Base-by-base conservation (phyloP, 1,140 invertebrate genomes). In the Cyphomyrmex costatus region DNA sequence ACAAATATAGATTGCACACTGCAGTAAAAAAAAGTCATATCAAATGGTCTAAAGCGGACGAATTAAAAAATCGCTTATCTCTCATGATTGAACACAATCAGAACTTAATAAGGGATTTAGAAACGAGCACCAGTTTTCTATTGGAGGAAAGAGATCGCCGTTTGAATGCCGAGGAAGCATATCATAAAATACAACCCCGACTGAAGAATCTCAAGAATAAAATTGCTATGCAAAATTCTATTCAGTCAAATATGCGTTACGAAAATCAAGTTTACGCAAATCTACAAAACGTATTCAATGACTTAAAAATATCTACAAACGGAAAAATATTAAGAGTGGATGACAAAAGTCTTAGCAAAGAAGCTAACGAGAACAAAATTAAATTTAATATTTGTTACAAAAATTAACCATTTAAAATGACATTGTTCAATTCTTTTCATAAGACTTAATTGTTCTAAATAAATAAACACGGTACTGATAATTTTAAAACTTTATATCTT, bases 201-300 rank as follows among this genome's bases (percentile, higher is more conserved):
- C 51, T 90, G 21, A 61, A 63, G 36, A 73, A 68, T n/a, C 49
- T 90, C 1, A 87, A 8, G 19, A 84, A 58, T 14, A 89, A 80
- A 76, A 80, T 90, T 0, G 16, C 73, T 10, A 30, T 73, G 19
- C n/a, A 61, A 12, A 58, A 87, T 63, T 68, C 12, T 19, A 46
- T 83, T 21, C 53, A 58, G 0, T 66, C 65, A 2, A 77, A 83
- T 16, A 36, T 68, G 21, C 30, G 12, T 24, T 36, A 51, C 8
- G 85, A 89, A 16, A 83, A 33, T 46, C 58, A 84, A n/a, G 19
- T 86, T 14, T 53, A 86, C 0, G 51, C 42, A 1, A 68, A 61
- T 2, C 0, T 89, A n/a, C 85, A 42, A 24, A 58, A 83, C 14
- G 14, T 73, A 19, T 86, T 89, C 7, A 61, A 73, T 0, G 77